These are phyloP conservation scores for Saxicola maurus DNA, from an alignment of 2,797 vertebrate genomes.

Conservation along the genomic window DNA sequence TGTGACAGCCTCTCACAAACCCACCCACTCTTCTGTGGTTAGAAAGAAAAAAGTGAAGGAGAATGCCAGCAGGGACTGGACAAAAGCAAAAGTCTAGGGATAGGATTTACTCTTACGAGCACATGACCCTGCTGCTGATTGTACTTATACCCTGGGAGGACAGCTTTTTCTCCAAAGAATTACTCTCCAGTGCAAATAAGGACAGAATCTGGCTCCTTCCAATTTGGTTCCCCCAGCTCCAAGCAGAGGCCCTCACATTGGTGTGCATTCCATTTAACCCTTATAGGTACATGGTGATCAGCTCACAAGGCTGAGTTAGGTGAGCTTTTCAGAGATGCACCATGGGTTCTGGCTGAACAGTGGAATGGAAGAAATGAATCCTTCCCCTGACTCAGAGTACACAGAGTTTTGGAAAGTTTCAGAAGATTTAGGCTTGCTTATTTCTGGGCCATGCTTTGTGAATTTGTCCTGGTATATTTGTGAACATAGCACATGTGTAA, in stretches of 20 bases:
- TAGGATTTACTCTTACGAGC: background rate
- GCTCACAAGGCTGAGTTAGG: background rate
- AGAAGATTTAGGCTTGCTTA: background rate
- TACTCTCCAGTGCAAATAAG: background rate
- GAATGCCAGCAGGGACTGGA: background rate
- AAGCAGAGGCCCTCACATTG: background rate
- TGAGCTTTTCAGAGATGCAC: background rate
- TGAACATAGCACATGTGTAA: fast-evolving
- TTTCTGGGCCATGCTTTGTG: background rate
- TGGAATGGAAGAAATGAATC: background rate
- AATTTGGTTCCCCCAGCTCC: background rate
- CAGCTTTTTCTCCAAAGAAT: background rate
- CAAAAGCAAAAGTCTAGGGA: background rate
- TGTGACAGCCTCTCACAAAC: background rate
- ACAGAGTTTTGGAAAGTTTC: background rate
- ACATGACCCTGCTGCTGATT: background rate
- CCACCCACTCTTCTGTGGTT: background rate
- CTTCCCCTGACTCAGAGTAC: background rate
- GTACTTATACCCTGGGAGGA: background rate
- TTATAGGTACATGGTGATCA: fast-evolving
- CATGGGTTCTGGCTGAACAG: background rate
- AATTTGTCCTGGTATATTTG: background rate
- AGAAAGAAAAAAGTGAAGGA: background rate
- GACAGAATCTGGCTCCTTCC: background rate
- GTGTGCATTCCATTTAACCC: background rate